These are phyloP conservation scores for Tamias sibiricus DNA, from an alignment of 2,113 vertebrate genomes.

Conservation along the genomic window DNA sequence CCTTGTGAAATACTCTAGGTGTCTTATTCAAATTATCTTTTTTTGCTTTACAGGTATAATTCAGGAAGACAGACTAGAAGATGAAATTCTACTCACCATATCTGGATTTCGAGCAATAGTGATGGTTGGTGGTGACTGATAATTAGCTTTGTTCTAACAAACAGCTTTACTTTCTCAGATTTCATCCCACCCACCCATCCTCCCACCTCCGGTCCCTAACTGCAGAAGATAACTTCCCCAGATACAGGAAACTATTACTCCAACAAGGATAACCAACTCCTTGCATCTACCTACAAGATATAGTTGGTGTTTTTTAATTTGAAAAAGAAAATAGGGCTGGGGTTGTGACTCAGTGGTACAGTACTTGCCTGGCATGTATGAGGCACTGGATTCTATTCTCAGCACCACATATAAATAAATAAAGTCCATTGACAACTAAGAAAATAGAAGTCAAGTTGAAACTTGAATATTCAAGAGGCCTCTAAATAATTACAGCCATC, in stretches of 20 bases:
- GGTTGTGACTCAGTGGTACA: too few relatives aligned
- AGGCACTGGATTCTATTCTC: too few relatives aligned
- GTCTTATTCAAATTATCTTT: slow-evolving; percentile 52
- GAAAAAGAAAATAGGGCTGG: slow-evolving; percentile 33
- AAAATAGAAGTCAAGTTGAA: slow-evolving; percentile 46
- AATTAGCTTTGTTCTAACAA: slow-evolving; percentile 36
- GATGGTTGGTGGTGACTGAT: neutral
- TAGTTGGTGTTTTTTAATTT: slow-evolving; percentile 37
- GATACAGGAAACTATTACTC: slow-evolving; percentile 1
- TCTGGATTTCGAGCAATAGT: slow-evolving; percentile 14
- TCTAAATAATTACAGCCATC: neutral
- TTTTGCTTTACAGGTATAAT: slow-evolving; percentile 63
- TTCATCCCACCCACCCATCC: neutral
- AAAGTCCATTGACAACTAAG: too few relatives aligned
- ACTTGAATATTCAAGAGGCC: slow-evolving; percentile 45
- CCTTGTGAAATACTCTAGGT: neutral
- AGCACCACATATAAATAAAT: too few relatives aligned
- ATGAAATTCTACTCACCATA: slow-evolving; percentile 1
- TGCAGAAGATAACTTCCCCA: neutral
- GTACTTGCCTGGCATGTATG: too few relatives aligned
- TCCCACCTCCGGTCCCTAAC: neutral
- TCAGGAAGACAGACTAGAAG: slow-evolving; percentile 37
- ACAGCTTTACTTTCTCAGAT: neutral
- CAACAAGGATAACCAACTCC: neutral
- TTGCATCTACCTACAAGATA: neutral